phyloP scores from a whole-genome alignment of 2,113 vertebrate species.

The Bostrychus sinensis region DNA sequence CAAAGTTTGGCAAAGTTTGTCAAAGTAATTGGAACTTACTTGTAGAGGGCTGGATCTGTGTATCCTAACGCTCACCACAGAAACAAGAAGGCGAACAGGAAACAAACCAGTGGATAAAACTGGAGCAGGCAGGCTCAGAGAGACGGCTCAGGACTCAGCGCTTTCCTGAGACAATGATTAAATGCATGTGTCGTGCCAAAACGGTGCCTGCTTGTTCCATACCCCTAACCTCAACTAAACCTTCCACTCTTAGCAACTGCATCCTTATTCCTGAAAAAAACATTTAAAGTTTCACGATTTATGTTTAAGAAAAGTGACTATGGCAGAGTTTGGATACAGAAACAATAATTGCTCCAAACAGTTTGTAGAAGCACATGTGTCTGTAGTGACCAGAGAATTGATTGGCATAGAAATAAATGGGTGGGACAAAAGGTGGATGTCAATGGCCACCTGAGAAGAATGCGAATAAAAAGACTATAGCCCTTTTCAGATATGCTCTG shows the following conservation, averaged over 20 bases:
- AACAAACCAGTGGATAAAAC: slow-evolving; percentile 73
- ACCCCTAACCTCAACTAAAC: slow-evolving; percentile 73
- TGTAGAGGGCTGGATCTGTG: slow-evolving; percentile 64
- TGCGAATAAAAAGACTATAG: too few relatives aligned
- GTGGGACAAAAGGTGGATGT: slow-evolving; percentile 44
- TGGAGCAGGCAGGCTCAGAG: slow-evolving; percentile 42
- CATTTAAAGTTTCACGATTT: slow-evolving; percentile 59
- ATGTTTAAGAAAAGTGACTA: slow-evolving; percentile 35
- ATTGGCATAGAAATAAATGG: slow-evolving; percentile 32
- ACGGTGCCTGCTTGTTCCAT: slow-evolving; percentile 62
- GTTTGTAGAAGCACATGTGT: slow-evolving; percentile 44
- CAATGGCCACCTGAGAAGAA: slow-evolving; percentile 41
- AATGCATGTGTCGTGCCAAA: slow-evolving; percentile 71
- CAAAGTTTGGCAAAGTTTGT: slow-evolving; percentile 59
- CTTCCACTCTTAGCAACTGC: slow-evolving; percentile 36
- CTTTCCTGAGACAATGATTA: slow-evolving; percentile 73
- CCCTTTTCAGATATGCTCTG: too few relatives aligned
- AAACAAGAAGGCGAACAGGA: slow-evolving; percentile 70
- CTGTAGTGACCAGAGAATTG: slow-evolving; percentile 44
- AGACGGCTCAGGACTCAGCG: slow-evolving; percentile 59
- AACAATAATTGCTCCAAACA: slow-evolving; percentile 56
- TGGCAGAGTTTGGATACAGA: slow-evolving; percentile 43
- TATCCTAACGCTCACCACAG: slow-evolving; percentile 62
- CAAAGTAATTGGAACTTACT: slow-evolving; percentile 68
- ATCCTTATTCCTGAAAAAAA: slow-evolving; percentile 57